Evolutionary conservation across 2,113 vertebrate genomes (phyloP).

Genomic region (Seriola quinqueradiata): DNA sequence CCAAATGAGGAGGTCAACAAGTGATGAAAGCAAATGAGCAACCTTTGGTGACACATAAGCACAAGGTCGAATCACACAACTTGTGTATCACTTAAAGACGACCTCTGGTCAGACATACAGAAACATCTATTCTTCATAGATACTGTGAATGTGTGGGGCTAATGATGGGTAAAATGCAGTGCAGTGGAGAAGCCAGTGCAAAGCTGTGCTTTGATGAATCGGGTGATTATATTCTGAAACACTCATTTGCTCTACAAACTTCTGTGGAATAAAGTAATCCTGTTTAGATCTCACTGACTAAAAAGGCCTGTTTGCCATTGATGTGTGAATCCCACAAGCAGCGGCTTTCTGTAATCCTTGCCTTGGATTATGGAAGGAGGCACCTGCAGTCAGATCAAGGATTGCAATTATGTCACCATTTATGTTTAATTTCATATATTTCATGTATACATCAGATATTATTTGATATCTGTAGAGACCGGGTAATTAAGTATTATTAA

Average conservation of each 20-base stretch:
- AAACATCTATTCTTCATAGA: constrained; percentile 45
- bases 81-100: constrained; percentile 21
- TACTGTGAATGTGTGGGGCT: constrained; percentile 35
- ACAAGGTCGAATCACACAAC: constrained; percentile 16
- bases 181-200: constrained; percentile 44
- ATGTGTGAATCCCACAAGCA: constrained; percentile 68
- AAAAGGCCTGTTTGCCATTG: constrained; percentile 58
- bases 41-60: constrained; percentile 20
- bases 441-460: constrained; percentile 55
- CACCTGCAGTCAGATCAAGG: constrained; percentile 65
- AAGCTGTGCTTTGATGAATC: constrained; percentile 72
- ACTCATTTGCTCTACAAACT: constrained; percentile 78
- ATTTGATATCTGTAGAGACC: constrained; percentile 39
- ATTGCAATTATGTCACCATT: constrained; percentile 34
- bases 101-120: constrained; percentile 42
- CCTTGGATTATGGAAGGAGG: constrained; percentile 60
- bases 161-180: constrained; percentile 70
- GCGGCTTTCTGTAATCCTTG: constrained; percentile 43
- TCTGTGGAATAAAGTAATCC: constrained; percentile 72
- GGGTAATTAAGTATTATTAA: constrained; percentile 29
- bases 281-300: constrained; percentile 72
- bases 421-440: constrained; percentile 37
- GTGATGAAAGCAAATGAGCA: constrained; percentile 35
- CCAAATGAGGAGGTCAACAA: constrained; percentile 33
- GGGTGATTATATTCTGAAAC: constrained; percentile 75